These are phyloP conservation scores for Halocaridina rubra DNA, from an alignment of 2,888 invertebrate species.

Conservation along the genomic window DNA sequence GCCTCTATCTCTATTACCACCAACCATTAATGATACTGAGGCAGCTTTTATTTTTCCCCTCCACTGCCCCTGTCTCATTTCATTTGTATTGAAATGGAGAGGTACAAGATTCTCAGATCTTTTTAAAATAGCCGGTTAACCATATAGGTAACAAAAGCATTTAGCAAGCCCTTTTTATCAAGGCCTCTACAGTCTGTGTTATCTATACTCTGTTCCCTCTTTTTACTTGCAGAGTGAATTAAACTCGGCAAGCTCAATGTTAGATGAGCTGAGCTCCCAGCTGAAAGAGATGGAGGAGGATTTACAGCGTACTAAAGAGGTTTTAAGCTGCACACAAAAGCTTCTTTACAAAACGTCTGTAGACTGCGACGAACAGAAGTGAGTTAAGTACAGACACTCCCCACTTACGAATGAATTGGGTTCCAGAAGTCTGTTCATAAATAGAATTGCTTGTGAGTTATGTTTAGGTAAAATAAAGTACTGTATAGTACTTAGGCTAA, in stretches of 20 bases:
- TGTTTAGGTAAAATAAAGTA: not conserved
- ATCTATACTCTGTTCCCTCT: not conserved
- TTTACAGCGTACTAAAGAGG: conserved; percentile 64
- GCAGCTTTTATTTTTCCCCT: no score
- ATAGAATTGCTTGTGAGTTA: not conserved
- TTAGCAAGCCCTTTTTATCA: no score
- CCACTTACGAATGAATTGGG: no score
- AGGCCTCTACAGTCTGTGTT: not conserved
- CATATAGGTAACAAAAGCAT: not conserved
- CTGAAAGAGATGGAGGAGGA: conserved; percentile 68
- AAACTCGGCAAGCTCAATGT: conserved; percentile 65
- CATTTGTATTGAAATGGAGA: no score
- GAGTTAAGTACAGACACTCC: no score
- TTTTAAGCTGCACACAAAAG: conserved; percentile 71
- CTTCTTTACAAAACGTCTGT: conserved; percentile 72
- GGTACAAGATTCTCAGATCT: not conserved
- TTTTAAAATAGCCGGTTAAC: not conserved
- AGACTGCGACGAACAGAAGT: conserved; percentile 68
- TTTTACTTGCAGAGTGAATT: conserved; percentile 67
- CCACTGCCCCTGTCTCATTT: no score
- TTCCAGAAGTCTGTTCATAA: no score
- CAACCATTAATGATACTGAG: no score
- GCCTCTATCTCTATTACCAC: not conserved
- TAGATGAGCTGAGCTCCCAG: conserved; percentile 69
- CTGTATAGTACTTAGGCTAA: no score